These are phyloP conservation scores for Tolypeutes matacus DNA, from an alignment of 2,797 vertebrate genomes.

Conservation along the genomic window DNA sequence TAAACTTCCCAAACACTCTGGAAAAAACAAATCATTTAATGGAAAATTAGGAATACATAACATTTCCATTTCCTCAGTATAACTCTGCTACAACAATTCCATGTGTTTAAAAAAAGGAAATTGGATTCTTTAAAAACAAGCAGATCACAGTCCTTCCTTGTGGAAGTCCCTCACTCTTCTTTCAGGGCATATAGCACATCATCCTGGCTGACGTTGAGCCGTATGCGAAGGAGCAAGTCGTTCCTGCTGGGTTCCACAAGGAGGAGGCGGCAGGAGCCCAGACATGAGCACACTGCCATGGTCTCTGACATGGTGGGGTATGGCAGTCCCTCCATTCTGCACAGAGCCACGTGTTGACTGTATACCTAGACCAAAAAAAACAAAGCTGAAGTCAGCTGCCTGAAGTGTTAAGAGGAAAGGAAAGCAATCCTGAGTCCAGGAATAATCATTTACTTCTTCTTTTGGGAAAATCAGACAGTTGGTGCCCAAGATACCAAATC, in stretches of 20 bases:
- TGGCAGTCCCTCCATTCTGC: constrained; percentile 94
- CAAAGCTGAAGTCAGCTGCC: neutral
- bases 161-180: constrained; percentile 43
- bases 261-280: constrained; percentile 93
- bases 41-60: constrained; percentile 46
- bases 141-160: neutral
- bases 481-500: neutral
- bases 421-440: neutral
- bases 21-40: constrained; percentile 61
- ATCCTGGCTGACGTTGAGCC: constrained; percentile 96
- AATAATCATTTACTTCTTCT: neutral
- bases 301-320: constrained; percentile 92
- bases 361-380: constrained; percentile 89
- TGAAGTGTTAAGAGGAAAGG: neutral
- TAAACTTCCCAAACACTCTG: constrained; percentile 29
- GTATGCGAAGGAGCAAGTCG: constrained; percentile 92
- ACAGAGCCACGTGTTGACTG: constrained; percentile 93
- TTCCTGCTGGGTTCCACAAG: constrained; percentile 93
- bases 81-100: neutral
- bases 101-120: constrained; percentile 25
- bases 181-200: constrained; percentile 93
- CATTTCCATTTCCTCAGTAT: constrained; percentile 7
- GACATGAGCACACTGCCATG: constrained; percentile 91
- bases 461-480: neutral
- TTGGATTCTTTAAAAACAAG: neutral